phyloP scores from a whole-genome alignment of 2,113 vertebrate genomes.

The Platycercus adscitus region DNA sequence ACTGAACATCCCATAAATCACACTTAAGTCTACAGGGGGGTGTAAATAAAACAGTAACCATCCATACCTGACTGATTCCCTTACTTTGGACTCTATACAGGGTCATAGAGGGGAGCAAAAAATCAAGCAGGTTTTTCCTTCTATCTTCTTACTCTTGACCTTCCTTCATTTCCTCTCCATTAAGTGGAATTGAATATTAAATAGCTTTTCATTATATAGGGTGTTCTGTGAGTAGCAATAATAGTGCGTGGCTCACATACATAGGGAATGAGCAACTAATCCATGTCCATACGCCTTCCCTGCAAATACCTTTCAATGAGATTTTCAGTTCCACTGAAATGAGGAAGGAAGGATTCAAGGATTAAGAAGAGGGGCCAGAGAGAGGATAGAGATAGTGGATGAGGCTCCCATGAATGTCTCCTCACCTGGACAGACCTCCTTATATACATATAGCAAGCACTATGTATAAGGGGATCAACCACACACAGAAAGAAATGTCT shows the following conservation, averaged over 20 bases:
- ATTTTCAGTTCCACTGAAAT: neutral
- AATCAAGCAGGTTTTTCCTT: neutral
- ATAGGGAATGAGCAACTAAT: neutral
- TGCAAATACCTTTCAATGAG: neutral
- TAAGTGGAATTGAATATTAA: neutral
- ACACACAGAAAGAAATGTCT: neutral
- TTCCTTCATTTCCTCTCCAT: neutral
- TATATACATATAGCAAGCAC: too few relatives aligned
- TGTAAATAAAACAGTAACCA: neutral
- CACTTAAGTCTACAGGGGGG: neutral
- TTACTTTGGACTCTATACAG: neutral
- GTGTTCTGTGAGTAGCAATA: neutral
- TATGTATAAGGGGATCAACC: neutral
- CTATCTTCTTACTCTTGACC: neutral
- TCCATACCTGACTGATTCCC: neutral
- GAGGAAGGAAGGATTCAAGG: neutral
- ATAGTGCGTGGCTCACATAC: neutral
- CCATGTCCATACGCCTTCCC: neutral
- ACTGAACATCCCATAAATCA: neutral
- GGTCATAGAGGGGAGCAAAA: neutral
- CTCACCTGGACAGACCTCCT: neutral
- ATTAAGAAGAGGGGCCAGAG: neutral
- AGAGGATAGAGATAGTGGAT: neutral
- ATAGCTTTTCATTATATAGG: neutral
- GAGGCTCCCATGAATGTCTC: neutral